Conservation (phyloP, 2,797 vertebrate genomes). For the Peromyscus melanophrys region DNA sequence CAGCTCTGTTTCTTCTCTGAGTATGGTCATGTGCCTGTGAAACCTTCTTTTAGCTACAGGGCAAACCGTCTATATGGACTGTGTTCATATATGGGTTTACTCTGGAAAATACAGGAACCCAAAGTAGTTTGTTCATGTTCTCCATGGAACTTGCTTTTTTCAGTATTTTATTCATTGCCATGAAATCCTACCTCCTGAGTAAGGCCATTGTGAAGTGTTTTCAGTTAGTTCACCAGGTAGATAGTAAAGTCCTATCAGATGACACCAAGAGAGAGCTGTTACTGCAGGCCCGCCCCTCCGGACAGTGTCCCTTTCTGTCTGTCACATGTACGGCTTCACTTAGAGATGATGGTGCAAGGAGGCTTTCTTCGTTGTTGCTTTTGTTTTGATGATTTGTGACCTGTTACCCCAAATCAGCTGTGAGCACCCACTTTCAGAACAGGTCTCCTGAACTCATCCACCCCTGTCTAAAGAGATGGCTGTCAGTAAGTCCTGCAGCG, state of each 20-base stretch:
- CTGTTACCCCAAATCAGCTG: background rate
- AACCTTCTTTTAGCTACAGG: conserved; percentile 24
- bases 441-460: background rate
- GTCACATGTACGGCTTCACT: background rate
- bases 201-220: conserved; percentile 37
- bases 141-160: conserved; percentile 41
- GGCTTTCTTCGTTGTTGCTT: background rate
- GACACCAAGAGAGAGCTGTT: background rate
- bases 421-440: background rate
- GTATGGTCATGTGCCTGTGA: conserved; percentile 31
- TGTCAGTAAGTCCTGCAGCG: background rate
- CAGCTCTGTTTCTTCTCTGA: conserved; percentile 59
- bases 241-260: background rate
- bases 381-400: background rate
- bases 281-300: background rate
- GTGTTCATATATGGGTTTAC: background rate
- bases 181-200: conserved; percentile 6
- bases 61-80: background rate
- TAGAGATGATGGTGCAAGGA: background rate
- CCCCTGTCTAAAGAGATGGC: background rate
- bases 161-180: background rate
- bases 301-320: background rate
- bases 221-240: background rate
- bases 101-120: conserved; percentile 20
- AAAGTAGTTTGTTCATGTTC: background rate